Evolutionary conservation across 1,140 invertebrate species (phyloP).

Genomic region (Centruroides sculpturatus): DNA sequence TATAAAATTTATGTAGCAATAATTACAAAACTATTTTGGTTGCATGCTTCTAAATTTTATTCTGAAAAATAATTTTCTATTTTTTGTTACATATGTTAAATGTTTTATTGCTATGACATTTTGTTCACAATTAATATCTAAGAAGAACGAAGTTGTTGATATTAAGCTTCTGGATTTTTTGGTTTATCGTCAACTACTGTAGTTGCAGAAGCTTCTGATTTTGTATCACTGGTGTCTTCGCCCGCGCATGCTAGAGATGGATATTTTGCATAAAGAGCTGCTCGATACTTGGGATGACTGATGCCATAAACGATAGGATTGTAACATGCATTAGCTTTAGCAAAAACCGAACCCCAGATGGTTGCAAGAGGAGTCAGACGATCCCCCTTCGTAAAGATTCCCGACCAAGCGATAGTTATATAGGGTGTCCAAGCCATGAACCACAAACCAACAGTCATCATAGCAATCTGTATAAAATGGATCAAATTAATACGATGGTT

Average conservation of each 20-base stretch:
- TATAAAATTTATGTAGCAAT: no score
- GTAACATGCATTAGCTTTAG: constrained; percentile 61
- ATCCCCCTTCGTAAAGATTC: constrained; percentile 47
- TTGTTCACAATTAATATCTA: no score
- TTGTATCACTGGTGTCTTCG: constrained; percentile 8
- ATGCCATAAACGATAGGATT: constrained; percentile 72
- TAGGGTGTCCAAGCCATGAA: constrained; percentile 77
- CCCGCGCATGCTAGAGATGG: constrained; percentile 44
- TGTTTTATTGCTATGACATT: no score
- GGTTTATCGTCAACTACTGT: constrained; percentile 9
- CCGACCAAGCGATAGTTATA: constrained; percentile 57
- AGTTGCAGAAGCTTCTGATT: constrained; percentile 11
- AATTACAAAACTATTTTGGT: no score
- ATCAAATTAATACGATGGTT: background rate
- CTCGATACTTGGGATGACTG: constrained; percentile 60
- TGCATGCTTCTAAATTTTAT: no score
- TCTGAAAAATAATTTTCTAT: no score
- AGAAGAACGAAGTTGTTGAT: no score
- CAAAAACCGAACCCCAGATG: constrained; percentile 63
- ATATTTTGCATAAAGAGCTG: constrained; percentile 51
- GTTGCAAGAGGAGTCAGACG: constrained; percentile 42
- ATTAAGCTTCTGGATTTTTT: constrained; percentile 12
- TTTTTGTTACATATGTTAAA: no score
- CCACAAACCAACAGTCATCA: constrained; percentile 67
- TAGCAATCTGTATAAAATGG: constrained; percentile 41